A percentile compares a stretch with the other conserved stretches of the same genome.
Conservation (phyloP, 2,797 vertebrate species). For the Hyperoplus lanceolatus region DNA sequence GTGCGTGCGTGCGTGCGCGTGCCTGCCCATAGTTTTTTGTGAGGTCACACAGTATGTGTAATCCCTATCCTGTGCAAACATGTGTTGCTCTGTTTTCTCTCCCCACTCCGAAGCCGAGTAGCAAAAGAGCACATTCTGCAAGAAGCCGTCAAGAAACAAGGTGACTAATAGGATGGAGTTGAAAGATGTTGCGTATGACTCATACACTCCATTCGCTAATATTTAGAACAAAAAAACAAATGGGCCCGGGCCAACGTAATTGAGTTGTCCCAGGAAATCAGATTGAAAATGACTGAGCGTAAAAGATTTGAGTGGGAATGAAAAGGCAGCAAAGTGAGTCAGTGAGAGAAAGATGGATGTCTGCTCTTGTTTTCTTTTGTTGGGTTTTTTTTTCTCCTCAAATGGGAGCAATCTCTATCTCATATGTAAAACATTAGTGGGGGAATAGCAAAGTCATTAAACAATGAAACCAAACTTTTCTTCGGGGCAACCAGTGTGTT, state of each 20-base stretch:
- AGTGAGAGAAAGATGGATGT: slow-evolving; percentile 64
- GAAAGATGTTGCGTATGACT: slow-evolving; percentile 78
- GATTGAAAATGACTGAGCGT: slow-evolving; percentile 70
- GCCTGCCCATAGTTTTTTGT: slow-evolving; percentile 11
- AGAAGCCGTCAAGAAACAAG: slow-evolving; percentile 67
- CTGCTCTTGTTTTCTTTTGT: slow-evolving; percentile 20
- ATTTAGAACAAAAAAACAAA: slow-evolving; percentile 75
- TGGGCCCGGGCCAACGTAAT: slow-evolving; percentile 59
- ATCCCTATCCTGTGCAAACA: slow-evolving; percentile 54
- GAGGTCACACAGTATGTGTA: slow-evolving; percentile 37
- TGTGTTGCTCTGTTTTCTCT: slow-evolving; percentile 78
- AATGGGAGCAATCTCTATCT: slow-evolving; percentile 73
- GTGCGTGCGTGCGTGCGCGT: neutral
- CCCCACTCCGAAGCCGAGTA: slow-evolving; percentile 44
- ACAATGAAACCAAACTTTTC: slow-evolving; percentile 72
- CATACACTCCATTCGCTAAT: slow-evolving; percentile 76
- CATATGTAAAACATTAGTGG: slow-evolving; percentile 79
- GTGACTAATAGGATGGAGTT: slow-evolving; percentile 68
- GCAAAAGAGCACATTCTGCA: slow-evolving; percentile 56
- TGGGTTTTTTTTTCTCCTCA: slow-evolving; percentile 20
- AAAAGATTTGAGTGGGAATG: slow-evolving; percentile 65
- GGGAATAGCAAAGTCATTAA: slow-evolving; percentile 76
- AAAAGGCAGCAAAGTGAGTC: slow-evolving; percentile 64
- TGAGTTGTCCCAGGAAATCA: slow-evolving; percentile 69
- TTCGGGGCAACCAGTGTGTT: slow-evolving; percentile 62